A percentile compares a stretch with the other conserved stretches of the same genome.
phyloP scores from a whole-genome alignment of 2,113 vertebrate genomes.

The Vombatus ursinus region DNA sequence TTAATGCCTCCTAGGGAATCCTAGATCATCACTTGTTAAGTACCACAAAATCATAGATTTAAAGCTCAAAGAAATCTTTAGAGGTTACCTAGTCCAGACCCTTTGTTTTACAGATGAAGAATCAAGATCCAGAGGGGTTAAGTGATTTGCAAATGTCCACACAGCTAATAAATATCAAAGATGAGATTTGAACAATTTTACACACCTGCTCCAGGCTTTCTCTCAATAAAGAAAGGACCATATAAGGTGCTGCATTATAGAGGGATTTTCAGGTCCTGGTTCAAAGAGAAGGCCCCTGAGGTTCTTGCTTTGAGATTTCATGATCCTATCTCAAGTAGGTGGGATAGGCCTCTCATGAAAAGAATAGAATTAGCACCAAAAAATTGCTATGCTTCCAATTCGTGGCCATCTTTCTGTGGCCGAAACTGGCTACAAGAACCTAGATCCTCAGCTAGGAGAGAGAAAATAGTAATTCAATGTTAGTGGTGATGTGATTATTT shows the following conservation, averaged over 20 bases:
- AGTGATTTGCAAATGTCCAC: background rate
- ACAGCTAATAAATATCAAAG: background rate
- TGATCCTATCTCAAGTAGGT: background rate
- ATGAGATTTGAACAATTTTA: background rate
- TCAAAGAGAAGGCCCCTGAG: background rate
- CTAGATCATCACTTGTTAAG: background rate
- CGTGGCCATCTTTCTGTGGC: background rate
- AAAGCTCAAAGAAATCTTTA: background rate
- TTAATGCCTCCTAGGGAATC: background rate
- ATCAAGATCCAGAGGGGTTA: background rate
- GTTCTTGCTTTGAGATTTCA: background rate
- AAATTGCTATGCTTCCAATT: background rate
- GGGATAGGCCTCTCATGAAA: background rate
- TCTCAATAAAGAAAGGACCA: background rate
- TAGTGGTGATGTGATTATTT: background rate
- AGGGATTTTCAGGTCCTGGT: background rate
- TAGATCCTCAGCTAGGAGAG: background rate
- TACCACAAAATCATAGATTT: background rate
- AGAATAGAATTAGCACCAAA: background rate
- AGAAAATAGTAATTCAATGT: background rate
- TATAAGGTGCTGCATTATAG: background rate
- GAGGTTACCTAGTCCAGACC: background rate
- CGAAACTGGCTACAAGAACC: background rate
- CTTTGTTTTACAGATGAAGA: background rate
- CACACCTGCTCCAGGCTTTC: background rate